A percentile compares a stretch with the other conserved stretches of the same genome.
Conservation (phyloP, 2,113 vertebrate genomes). For the Leucopsar rothschildi region DNA sequence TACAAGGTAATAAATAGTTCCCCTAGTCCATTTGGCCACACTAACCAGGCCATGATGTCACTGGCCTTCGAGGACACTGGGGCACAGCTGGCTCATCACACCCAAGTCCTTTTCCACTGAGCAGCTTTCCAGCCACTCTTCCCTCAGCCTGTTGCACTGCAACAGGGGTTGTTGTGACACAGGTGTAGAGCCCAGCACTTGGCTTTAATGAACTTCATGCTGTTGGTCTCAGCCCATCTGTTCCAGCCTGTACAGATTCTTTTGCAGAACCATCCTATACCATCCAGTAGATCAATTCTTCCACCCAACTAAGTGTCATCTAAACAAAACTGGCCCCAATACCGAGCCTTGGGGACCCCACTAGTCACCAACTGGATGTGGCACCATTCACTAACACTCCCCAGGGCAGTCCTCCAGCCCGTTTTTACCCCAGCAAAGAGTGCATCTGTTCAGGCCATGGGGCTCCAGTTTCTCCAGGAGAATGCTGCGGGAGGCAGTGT, state of each 20-base stretch:
- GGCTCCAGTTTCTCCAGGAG: background rate
- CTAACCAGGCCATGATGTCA: background rate
- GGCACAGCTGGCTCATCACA: background rate
- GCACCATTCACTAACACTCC: background rate
- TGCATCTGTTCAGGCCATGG: background rate
- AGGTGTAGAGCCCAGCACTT: background rate
- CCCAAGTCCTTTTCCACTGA: background rate
- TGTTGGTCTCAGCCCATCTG: background rate
- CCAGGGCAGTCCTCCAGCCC: background rate
- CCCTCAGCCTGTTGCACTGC: background rate
- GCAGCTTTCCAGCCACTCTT: background rate
- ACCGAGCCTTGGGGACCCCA: background rate
- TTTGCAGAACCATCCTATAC: background rate
- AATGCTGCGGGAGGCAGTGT: background rate
- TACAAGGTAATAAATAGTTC: background rate
- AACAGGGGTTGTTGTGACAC: background rate
- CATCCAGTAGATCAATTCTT: background rate
- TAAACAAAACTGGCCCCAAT: background rate
- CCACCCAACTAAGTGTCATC: background rate
- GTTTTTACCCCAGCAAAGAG: background rate
- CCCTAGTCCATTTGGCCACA: background rate
- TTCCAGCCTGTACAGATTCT: background rate
- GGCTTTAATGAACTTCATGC: background rate
- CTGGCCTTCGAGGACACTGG: background rate
- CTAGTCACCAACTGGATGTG: background rate